Conservation (phyloP, 2,888 invertebrate species). For the Coleophora deauratella region DNA sequence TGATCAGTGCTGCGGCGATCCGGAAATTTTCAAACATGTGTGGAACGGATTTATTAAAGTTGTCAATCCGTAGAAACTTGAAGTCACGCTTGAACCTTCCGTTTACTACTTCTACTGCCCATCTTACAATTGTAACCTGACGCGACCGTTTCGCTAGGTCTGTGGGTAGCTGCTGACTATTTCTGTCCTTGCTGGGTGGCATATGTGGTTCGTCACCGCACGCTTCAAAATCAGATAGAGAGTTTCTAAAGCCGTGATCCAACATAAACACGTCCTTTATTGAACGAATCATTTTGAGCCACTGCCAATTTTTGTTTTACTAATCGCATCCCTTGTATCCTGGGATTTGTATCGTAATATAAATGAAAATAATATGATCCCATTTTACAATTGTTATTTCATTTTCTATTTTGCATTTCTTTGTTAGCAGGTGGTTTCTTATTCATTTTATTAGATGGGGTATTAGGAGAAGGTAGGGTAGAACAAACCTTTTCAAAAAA, state of each 20-base stretch:
- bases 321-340: too few relatives aligned
- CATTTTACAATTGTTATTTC: too few relatives aligned
- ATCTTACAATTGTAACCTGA: conserved; percentile 1
- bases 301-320: too few relatives aligned
- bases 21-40: not conserved
- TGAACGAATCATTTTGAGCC: not conserved
- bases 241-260: conserved; percentile 2
- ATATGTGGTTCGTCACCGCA: not conserved
- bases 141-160: conserved; percentile 3
- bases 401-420: too few relatives aligned
- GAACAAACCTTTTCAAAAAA: too few relatives aligned
- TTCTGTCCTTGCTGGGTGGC: not conserved
- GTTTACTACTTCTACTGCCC: conserved; percentile 6
- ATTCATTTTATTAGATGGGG: too few relatives aligned
- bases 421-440: too few relatives aligned
- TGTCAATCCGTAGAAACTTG: conserved; percentile 4
- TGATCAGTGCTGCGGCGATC: conserved; percentile 5
- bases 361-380: too few relatives aligned
- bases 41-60: conserved; percentile 1
- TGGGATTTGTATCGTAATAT: too few relatives aligned
- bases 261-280: conserved; percentile 1
- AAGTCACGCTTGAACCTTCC: conserved; percentile 7
- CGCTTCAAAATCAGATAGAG: not conserved
- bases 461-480: too few relatives aligned
- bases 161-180: not conserved